phyloP scores from a whole-genome alignment of 2,113 vertebrate species.

The Platysternon megacephalum region DNA sequence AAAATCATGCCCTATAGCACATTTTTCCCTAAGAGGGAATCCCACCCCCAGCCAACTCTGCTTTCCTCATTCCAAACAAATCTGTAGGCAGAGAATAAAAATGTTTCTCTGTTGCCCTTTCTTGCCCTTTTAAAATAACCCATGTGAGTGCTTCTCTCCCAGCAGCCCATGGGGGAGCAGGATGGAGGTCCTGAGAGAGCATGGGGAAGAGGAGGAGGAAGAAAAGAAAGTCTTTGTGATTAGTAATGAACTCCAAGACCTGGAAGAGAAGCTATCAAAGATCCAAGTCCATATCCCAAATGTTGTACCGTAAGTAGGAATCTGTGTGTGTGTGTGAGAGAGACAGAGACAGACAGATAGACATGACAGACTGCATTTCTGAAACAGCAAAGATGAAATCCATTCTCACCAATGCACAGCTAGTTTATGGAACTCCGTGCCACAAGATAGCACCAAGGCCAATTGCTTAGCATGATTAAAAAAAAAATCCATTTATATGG shows the following conservation, averaged over 20 bases:
- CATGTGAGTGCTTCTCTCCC: not conserved
- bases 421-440: not conserved
- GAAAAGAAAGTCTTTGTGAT: not conserved
- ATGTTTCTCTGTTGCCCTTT: not conserved
- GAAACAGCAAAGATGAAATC: not conserved
- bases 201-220: not conserved
- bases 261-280: not conserved
- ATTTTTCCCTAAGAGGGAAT: not conserved
- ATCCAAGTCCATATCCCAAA: not conserved
- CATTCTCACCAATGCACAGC: accelerated
- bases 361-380: not conserved
- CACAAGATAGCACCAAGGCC: accelerated
- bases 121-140: not conserved
- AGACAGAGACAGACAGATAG: not conserved
- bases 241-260: not conserved
- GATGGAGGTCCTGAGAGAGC: slow-evolving; percentile 48
- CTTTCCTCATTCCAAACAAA: accelerated
- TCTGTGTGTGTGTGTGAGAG: accelerated
- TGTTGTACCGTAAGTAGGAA: slow-evolving; percentile 38
- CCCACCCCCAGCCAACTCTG: not conserved
- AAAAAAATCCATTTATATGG: not conserved
- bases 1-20: not conserved
- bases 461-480: not conserved
- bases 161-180: not conserved
- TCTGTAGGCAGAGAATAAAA: accelerated